These are phyloP conservation scores for Littorina saxatilis DNA, from an alignment of 1,140 invertebrate species.

Conservation along the genomic window DNA sequence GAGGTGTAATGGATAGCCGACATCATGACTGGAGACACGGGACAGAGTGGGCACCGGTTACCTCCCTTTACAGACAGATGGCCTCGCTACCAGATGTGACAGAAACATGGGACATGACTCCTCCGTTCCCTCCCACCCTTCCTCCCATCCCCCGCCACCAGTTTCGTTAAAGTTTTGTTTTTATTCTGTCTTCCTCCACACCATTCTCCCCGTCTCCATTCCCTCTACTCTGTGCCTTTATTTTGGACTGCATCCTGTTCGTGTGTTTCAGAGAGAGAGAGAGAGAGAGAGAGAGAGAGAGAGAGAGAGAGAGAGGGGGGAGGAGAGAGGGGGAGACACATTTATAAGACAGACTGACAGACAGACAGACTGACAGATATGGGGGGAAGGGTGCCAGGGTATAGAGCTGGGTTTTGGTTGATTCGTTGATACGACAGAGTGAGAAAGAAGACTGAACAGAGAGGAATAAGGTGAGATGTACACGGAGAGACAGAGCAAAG, in stretches of 20 bases:
- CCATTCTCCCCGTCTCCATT: too few relatives aligned
- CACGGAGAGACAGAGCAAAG: background rate
- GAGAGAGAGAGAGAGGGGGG: constrained; percentile 14
- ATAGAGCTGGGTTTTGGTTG: too few relatives aligned
- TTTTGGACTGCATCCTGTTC: constrained; percentile 5
- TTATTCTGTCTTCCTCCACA: too few relatives aligned
- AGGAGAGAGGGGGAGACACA: constrained; percentile 10
- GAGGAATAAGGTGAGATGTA: background rate
- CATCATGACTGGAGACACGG: background rate
- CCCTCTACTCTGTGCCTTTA: background rate
- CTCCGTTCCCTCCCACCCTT: background rate
- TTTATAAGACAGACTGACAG: background rate
- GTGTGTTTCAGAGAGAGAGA: background rate
- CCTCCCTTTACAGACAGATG: constrained; percentile 13
- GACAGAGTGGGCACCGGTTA: constrained; percentile 21
- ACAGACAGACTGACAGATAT: background rate
- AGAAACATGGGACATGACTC: too few relatives aligned
- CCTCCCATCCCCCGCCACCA: background rate
- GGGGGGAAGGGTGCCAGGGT: too few relatives aligned
- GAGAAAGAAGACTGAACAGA: background rate
- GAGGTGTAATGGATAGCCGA: background rate
- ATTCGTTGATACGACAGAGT: too few relatives aligned
- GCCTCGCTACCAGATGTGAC: background rate
- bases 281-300: background rate
- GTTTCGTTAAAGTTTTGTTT: too few relatives aligned